phyloP scores from a whole-genome alignment of 2,888 invertebrate genomes.

The Corythucha ciliata region DNA sequence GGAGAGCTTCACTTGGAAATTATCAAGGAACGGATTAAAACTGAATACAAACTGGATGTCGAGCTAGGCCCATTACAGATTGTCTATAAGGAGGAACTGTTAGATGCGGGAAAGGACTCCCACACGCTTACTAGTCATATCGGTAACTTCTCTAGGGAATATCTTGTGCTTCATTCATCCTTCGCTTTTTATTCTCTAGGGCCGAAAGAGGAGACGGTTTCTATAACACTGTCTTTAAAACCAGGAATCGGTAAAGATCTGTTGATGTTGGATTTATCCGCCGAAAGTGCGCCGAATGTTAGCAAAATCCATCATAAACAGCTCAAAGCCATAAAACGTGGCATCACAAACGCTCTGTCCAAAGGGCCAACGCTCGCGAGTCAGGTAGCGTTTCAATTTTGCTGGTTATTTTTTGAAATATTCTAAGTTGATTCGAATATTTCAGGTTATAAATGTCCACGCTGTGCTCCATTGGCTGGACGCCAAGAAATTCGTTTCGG shows the following conservation, averaged over 20 bases:
- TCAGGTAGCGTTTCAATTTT: slow-evolving; percentile 28
- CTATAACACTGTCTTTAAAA: slow-evolving; percentile 53
- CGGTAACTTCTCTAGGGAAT: no score
- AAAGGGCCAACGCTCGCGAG: slow-evolving; percentile 81
- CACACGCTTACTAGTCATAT: slow-evolving; percentile 38
- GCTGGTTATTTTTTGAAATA: slow-evolving; percentile 14
- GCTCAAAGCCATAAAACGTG: slow-evolving; percentile 61
- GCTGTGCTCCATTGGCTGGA: slow-evolving; percentile 68
- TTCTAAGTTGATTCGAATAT: no score
- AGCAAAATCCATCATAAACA: slow-evolving; percentile 55
- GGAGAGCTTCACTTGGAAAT: slow-evolving; percentile 95
- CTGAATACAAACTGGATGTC: slow-evolving; percentile 84
- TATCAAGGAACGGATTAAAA: slow-evolving; percentile 74
- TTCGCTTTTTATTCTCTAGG: slow-evolving; percentile 25
- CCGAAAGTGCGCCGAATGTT: slow-evolving; percentile 59
- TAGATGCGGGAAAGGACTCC: slow-evolving; percentile 43
- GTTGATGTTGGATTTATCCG: slow-evolving; percentile 53
- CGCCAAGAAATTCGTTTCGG: slow-evolving; percentile 63
- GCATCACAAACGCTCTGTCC: slow-evolving; percentile 56
- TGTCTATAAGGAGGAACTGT: slow-evolving; percentile 73
- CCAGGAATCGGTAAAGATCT: slow-evolving; percentile 42
- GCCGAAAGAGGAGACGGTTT: slow-evolving; percentile 50
- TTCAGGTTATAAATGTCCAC: slow-evolving; percentile 58
- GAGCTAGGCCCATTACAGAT: slow-evolving; percentile 87
- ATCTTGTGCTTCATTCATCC: slow-evolving; percentile 4